Conservation (phyloP, 2,113 vertebrate species). For the Ciconia boyciana region DNA sequence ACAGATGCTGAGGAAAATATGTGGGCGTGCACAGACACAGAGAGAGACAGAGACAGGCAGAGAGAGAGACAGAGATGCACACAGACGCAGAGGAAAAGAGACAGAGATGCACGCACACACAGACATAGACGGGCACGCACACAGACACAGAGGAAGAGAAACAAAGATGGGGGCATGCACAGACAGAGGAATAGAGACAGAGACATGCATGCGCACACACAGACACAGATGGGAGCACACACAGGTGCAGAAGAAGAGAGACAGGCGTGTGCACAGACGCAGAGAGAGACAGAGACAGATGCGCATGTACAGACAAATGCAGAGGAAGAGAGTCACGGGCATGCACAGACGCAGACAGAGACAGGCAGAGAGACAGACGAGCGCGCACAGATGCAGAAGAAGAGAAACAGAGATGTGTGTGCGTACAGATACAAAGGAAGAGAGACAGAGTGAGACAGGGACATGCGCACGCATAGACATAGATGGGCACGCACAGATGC, state of each 20-base stretch:
- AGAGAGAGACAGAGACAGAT: background rate
- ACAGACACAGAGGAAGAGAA: background rate
- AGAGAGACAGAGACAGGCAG: background rate
- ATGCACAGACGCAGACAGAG: background rate
- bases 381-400: background rate
- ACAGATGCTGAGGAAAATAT: background rate
- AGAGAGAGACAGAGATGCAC: background rate
- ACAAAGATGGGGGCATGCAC: background rate
- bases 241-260: background rate
- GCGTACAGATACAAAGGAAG: background rate
- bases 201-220: background rate
- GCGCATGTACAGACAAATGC: background rate
- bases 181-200: background rate
- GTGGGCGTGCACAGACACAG: background rate
- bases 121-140: background rate
- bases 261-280: background rate
- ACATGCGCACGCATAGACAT: background rate
- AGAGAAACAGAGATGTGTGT: background rate
- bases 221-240: background rate
- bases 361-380: background rate
- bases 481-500: background rate
- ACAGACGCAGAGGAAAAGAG: background rate
- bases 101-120: background rate
- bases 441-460: background rate
- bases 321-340: background rate